These are phyloP conservation scores for Ageneiosus marmoratus DNA, from an alignment of 2,113 vertebrate genomes.

Conservation along the genomic window DNA sequence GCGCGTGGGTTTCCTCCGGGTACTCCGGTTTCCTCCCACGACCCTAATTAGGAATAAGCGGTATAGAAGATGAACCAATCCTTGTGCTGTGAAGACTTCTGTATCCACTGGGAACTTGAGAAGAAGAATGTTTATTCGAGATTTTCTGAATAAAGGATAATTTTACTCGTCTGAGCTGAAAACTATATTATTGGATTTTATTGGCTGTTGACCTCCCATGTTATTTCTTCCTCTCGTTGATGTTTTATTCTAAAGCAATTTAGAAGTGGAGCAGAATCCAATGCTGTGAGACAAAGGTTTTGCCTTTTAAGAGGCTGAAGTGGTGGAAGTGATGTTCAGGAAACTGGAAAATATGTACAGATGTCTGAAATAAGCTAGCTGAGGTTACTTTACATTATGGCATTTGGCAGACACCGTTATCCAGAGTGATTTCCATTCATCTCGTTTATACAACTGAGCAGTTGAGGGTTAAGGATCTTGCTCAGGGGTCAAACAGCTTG, in stretches of 20 bases:
- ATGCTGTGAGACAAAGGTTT: not conserved
- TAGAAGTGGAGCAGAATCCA: not conserved
- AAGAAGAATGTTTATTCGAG: not conserved
- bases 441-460: too few relatives aligned
- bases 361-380: not conserved
- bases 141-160: not conserved
- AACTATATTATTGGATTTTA: not conserved
- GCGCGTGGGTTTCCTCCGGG: too few relatives aligned
- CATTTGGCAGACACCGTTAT: too few relatives aligned
- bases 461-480: too few relatives aligned
- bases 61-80: too few relatives aligned
- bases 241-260: not conserved
- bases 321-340: not conserved
- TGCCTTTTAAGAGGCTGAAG: not conserved
- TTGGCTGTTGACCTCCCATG: not conserved
- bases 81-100: not conserved
- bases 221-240: not conserved
- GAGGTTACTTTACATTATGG: too few relatives aligned
- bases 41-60: too few relatives aligned
- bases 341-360: not conserved
- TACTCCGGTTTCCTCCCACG: too few relatives aligned
- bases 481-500: too few relatives aligned
- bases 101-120: not conserved
- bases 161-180: not conserved
- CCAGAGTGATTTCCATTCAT: too few relatives aligned